A percentile compares a stretch with the other conserved stretches of the same genome.
Evolutionary conservation across 2,113 vertebrate species (phyloP).

Genomic region (Phrynosoma blainvillii): DNA sequence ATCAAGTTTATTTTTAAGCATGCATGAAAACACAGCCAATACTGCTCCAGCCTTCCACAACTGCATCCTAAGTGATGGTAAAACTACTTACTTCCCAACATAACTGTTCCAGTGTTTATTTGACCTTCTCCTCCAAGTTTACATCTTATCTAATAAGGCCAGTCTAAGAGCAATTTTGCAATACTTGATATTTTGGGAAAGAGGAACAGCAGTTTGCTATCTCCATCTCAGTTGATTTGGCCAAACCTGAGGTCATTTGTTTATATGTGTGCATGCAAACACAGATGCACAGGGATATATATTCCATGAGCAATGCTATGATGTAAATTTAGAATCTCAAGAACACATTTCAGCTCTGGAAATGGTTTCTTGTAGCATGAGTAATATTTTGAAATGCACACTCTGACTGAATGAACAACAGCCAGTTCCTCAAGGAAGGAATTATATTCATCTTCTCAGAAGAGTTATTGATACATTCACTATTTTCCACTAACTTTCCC

Average conservation of each 20-base stretch:
- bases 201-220: neutral
- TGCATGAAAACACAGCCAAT: too few relatives aligned
- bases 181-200: neutral
- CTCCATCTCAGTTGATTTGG: neutral
- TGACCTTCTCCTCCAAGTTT: neutral
- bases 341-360: constrained; percentile 37
- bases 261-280: neutral
- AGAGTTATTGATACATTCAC: neutral
- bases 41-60: neutral
- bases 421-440: constrained; percentile 20
- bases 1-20: neutral
- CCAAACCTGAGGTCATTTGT: constrained; percentile 39
- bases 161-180: neutral
- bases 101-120: neutral
- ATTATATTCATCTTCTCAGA: neutral
- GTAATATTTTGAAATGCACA: constrained; percentile 43
- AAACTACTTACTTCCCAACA: neutral
- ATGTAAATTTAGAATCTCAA: constrained; percentile 52
- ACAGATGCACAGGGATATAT: neutral
- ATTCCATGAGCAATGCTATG: constrained; percentile 53
- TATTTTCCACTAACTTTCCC: constrained; percentile 22
- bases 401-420: neutral
- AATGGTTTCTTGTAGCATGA: constrained; percentile 23
- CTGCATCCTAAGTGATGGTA: neutral
- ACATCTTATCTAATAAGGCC: neutral